Evolutionary conservation across 2,113 vertebrate genomes (phyloP).

Genomic region (Thunnus thynnus): DNA sequence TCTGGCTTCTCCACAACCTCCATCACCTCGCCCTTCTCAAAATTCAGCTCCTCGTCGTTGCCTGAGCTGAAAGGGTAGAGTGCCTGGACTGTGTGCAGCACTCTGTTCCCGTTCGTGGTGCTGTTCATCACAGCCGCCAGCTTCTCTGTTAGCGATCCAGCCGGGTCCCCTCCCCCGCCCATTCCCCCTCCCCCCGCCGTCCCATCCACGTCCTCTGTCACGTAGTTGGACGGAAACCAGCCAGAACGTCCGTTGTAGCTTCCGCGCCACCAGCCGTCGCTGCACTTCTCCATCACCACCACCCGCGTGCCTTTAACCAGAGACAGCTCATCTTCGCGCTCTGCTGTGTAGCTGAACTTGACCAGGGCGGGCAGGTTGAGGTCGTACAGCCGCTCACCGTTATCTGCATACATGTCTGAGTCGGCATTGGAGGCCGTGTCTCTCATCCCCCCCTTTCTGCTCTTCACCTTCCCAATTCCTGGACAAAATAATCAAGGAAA

Average conservation of each 20-base stretch:
- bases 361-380: slow-evolving; percentile 92
- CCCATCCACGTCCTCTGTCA: slow-evolving; percentile 91
- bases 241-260: slow-evolving; percentile 90
- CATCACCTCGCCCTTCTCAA: slow-evolving; percentile 93
- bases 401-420: slow-evolving; percentile 87
- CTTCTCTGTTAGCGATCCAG: slow-evolving; percentile 89
- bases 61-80: slow-evolving; percentile 92
- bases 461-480: slow-evolving; percentile 94
- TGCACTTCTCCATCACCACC: slow-evolving; percentile 95
- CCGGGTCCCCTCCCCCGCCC: slow-evolving; percentile 82
- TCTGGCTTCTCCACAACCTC: slow-evolving; percentile 94
- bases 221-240: slow-evolving; percentile 95
- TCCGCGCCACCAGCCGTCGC: slow-evolving; percentile 94
- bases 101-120: slow-evolving; percentile 85
- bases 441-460: slow-evolving; percentile 87
- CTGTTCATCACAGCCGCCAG: slow-evolving; percentile 88
- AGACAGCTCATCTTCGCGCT: slow-evolving; percentile 92
- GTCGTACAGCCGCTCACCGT: slow-evolving; percentile 91
- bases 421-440: slow-evolving; percentile 88
- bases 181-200: slow-evolving; percentile 82
- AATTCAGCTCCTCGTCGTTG: slow-evolving; percentile 94
- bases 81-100: slow-evolving; percentile 91
- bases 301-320: slow-evolving; percentile 92
- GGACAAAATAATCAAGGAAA: slow-evolving; percentile 13
- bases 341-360: slow-evolving; percentile 93